phyloP scores from a whole-genome alignment of 2,797 vertebrate species.

The Cuculus canorus region DNA sequence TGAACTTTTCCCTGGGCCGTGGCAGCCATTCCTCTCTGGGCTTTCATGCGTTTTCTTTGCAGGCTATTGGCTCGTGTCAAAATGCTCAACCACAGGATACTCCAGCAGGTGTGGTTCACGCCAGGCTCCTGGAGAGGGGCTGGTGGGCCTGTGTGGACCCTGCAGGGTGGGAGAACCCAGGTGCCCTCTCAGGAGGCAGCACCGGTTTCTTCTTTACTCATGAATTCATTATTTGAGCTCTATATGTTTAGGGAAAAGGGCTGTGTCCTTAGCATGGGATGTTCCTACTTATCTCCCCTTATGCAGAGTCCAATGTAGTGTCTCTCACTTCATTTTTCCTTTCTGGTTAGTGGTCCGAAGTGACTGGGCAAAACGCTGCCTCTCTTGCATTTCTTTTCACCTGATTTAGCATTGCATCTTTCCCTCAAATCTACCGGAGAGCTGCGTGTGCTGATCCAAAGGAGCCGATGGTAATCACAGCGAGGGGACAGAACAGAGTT shows the following conservation, averaged over 20 bases:
- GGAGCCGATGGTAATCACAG: neutral
- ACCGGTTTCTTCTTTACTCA: neutral
- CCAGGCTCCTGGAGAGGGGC: neutral
- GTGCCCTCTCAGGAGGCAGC: neutral
- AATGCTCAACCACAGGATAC: neutral
- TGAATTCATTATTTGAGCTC: neutral
- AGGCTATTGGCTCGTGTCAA: neutral
- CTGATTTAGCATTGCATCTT: neutral
- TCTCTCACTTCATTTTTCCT: neutral
- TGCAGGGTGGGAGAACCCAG: neutral
- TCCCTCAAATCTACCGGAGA: fast-evolving
- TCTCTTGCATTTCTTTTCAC: neutral
- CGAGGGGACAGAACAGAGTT: neutral
- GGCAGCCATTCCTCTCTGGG: neutral
- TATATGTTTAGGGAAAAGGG: fast-evolving
- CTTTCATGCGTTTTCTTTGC: neutral
- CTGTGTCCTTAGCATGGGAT: neutral
- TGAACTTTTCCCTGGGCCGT: neutral
- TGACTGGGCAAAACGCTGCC: fast-evolving
- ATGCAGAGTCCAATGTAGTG: fast-evolving
- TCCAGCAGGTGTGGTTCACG: fast-evolving
- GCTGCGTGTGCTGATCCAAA: fast-evolving
- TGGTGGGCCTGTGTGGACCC: neutral
- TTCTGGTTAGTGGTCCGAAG: neutral
- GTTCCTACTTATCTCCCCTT: neutral